These are phyloP conservation scores for Pyxicephalus adspersus DNA, from an alignment of 2,113 vertebrate genomes.

Conservation along the genomic window DNA sequence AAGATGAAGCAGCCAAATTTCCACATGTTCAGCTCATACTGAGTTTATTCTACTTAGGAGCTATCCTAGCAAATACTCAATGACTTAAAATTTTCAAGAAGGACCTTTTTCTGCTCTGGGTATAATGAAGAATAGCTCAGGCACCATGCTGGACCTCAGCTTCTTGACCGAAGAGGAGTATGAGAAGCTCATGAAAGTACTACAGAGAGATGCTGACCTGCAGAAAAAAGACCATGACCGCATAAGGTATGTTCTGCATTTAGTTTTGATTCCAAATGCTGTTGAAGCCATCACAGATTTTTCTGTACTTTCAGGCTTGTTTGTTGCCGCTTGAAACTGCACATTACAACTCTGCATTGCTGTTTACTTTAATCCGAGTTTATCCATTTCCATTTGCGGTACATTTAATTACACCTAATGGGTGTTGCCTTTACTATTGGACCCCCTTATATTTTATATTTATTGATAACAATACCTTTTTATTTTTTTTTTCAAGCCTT, in stretches of 20 bases:
- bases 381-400: too few species aligned
- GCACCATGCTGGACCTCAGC: slow-evolving; percentile 71
- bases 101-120: slow-evolving; percentile 20
- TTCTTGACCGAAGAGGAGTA: slow-evolving; percentile 73
- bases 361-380: too few species aligned
- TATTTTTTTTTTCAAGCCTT: too few species aligned
- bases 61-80: neutral
- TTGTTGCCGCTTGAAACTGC: too few species aligned
- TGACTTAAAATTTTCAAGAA: slow-evolving; percentile 14
- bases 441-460: too few species aligned
- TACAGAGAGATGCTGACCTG: slow-evolving; percentile 73
- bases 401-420: too few species aligned
- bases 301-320: too few species aligned
- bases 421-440: too few species aligned
- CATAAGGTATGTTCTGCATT: slow-evolving; percentile 66
- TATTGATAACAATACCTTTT: too few species aligned
- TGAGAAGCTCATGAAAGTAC: slow-evolving; percentile 69
- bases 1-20: slow-evolving; percentile 55
- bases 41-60: slow-evolving; percentile 55
- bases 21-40: neutral
- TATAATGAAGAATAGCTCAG: slow-evolving; percentile 37
- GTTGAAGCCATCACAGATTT: too few species aligned
- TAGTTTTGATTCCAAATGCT: too few species aligned
- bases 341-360: too few species aligned
- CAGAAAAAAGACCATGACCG: slow-evolving; percentile 73